phyloP scores from a whole-genome alignment of 2,888 invertebrate species.

The Thyatira batis region DNA sequence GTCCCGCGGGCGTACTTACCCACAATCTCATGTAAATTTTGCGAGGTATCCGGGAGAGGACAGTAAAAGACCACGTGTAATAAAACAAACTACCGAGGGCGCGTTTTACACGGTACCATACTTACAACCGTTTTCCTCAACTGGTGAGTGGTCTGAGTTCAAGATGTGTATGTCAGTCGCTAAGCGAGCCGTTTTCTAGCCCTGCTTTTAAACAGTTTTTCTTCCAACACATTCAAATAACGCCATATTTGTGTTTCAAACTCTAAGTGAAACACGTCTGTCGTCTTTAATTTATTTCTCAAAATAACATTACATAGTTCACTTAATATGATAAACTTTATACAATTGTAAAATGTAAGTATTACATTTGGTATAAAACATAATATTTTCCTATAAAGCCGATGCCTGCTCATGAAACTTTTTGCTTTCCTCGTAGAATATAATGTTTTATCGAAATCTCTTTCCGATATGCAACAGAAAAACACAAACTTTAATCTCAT shows the following conservation, averaged over 20 bases:
- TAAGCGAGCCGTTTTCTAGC: constrained; percentile 27
- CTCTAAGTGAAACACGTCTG: no score
- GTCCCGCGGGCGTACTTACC: constrained; percentile 12
- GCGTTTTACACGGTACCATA: constrained; percentile 14
- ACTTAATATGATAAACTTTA: no score
- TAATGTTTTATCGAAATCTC: not conserved
- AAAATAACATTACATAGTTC: no score
- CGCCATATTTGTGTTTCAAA: no score
- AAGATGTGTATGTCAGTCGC: constrained; percentile 23
- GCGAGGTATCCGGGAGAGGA: constrained; percentile 28
- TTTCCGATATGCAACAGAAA: not conserved
- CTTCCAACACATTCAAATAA: no score
- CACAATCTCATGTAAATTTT: constrained; percentile 30
- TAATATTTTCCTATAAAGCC: not conserved
- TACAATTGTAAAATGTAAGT: no score
- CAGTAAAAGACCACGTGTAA: constrained; percentile 31
- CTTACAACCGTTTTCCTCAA: constrained; percentile 22
- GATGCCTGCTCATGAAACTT: not conserved
- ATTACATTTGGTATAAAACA: not conserved
- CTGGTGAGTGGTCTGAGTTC: constrained; percentile 21
- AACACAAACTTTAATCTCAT: not conserved
- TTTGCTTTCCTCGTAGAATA: not conserved
- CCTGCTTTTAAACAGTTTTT: constrained; percentile 33
- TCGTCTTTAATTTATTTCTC: no score
- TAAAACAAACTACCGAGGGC: constrained; percentile 28